A percentile compares a stretch with the other conserved stretches of the same genome.
Evolutionary conservation across 2,888 invertebrate genomes (phyloP).

Genomic region (Tiliacea aurago): DNA sequence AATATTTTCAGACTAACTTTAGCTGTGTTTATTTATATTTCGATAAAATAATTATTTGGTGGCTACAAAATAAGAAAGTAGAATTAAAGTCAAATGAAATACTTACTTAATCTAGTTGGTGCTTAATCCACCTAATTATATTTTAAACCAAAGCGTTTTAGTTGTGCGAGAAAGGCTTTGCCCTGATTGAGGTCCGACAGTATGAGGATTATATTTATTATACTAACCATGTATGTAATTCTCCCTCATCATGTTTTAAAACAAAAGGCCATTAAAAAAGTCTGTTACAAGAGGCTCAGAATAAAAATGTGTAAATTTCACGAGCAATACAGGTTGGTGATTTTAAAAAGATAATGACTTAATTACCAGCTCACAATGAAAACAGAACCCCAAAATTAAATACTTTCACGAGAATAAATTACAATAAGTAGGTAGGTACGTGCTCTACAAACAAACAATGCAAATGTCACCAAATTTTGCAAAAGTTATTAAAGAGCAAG

Average conservation of each 20-base stretch:
- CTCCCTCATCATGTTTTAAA: constrained; percentile 63
- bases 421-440: constrained; percentile 42
- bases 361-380: constrained; percentile 47
- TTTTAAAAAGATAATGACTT: constrained; percentile 38
- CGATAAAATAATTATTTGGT: neutral
- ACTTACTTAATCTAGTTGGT: constrained; percentile 10
- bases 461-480: constrained; percentile 51
- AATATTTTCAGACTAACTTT: constrained; percentile 19
- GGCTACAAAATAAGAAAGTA: neutral
- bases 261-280: constrained; percentile 24
- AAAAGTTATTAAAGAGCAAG: constrained; percentile 48
- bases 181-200: constrained; percentile 78
- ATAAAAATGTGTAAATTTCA: constrained; percentile 17
- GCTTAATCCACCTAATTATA: constrained; percentile 63
- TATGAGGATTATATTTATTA: constrained; percentile 67
- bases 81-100: constrained; percentile 2
- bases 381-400: constrained; percentile 37
- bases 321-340: constrained; percentile 4
- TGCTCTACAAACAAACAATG: constrained; percentile 57
- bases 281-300: constrained; percentile 14
- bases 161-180: constrained; percentile 65
- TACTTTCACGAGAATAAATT: constrained; percentile 55
- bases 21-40: constrained; percentile 8
- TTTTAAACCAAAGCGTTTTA: constrained; percentile 66
- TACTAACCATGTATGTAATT: constrained; percentile 53